phyloP scores from a whole-genome alignment of 1,140 invertebrate species.

The Cyphomyrmex costatus region DNA sequence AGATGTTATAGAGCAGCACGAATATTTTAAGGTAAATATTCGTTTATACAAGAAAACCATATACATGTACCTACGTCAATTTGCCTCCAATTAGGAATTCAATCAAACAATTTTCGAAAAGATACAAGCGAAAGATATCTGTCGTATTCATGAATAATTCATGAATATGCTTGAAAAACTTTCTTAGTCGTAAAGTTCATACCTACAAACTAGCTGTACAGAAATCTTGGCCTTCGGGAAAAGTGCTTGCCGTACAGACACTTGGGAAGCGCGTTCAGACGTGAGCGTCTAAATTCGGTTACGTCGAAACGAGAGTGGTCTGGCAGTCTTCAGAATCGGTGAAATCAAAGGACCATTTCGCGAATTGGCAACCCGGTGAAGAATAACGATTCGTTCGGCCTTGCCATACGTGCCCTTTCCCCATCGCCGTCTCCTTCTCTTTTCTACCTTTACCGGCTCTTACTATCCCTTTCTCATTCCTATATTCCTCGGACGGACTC shows the following conservation, averaged over 20 bases:
- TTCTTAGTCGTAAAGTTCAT: constrained; percentile 2
- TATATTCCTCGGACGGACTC: constrained; percentile 65
- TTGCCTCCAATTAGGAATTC: background rate
- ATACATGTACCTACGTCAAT: background rate
- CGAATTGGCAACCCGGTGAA: constrained; percentile 67
- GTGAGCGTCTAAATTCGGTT: background rate
- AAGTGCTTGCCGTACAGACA: background rate
- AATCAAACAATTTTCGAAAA: background rate
- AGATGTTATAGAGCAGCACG: background rate
- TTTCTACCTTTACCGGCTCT: background rate
- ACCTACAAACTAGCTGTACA: background rate
- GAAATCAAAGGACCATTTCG: constrained; percentile 78
- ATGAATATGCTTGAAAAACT: constrained; percentile 1
- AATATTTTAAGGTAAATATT: constrained; percentile 5
- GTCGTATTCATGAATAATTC: constrained; percentile 3
- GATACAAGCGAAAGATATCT: background rate
- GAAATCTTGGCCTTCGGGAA: background rate
- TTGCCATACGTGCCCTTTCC: constrained; percentile 79
- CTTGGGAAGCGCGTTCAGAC: background rate
- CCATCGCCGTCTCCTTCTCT: constrained; percentile 6
- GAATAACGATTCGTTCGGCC: constrained; percentile 82
- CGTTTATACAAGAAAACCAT: background rate
- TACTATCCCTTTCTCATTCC: constrained; percentile 5
- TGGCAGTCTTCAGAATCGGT: constrained; percentile 70
- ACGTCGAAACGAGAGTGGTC: constrained; percentile 40